These are phyloP conservation scores for Leptobrachium ailaonicum DNA, from an alignment of 2,113 vertebrate species.

Conservation along the genomic window DNA sequence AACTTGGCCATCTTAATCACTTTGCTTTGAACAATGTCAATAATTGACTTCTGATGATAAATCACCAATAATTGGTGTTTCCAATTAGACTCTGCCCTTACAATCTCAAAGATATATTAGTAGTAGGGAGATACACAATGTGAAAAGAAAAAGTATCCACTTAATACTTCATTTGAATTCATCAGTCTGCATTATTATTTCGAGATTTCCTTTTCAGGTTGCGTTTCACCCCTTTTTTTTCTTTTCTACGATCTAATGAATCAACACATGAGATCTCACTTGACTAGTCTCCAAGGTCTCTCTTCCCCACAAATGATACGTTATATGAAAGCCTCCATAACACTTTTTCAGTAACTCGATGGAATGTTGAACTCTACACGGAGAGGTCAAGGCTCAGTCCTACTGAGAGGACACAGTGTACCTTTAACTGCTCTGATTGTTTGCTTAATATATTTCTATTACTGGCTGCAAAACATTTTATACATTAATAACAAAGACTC, in stretches of 20 bases:
- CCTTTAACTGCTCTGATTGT: conserved; percentile 17
- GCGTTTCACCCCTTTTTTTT: too few species aligned
- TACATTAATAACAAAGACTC: conserved; percentile 9
- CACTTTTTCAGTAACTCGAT: neutral
- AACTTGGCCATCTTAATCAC: too few species aligned
- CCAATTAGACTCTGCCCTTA: too few species aligned
- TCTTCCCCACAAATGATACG: conserved; percentile 16
- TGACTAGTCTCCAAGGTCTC: conserved; percentile 16
- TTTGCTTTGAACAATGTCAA: too few species aligned
- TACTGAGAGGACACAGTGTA: conserved; percentile 25
- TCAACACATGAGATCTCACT: conserved; percentile 25
- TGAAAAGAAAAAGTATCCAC: too few species aligned
- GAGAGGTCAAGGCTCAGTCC: conserved; percentile 19
- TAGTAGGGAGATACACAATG: too few species aligned
- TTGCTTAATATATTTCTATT: conserved; percentile 44
- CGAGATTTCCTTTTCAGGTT: too few species aligned
- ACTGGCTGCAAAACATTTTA: conserved; percentile 32
- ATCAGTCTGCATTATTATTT: too few species aligned
- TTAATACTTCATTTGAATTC: too few species aligned
- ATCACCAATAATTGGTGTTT: too few species aligned
- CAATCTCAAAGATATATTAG: too few species aligned
- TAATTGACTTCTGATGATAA: too few species aligned
- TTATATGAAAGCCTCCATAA: conserved; percentile 40
- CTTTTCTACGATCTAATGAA: conserved; percentile 12
- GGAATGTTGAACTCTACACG: conserved; percentile 31